Evolutionary conservation across 2,888 invertebrate species (phyloP).

Genomic region (Drosophila cognata): DNA sequence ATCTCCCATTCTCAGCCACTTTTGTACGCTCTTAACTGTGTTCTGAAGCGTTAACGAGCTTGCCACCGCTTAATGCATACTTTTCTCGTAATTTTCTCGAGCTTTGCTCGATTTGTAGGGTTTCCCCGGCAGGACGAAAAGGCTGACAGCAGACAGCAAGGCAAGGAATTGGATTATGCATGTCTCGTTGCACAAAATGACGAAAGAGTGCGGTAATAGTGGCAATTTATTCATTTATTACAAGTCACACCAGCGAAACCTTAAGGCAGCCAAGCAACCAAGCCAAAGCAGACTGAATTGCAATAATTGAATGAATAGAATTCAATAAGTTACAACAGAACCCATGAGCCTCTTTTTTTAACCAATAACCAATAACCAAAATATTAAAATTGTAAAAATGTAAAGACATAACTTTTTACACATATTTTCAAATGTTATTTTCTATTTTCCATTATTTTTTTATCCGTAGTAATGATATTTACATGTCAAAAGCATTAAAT

Average conservation of each 20-base stretch:
- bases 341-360: not conserved
- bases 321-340: not conserved
- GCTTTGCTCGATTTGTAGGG: conserved; percentile 16
- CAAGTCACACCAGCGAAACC: conserved; percentile 1
- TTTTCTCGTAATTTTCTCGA: conserved; percentile 33
- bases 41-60: conserved; percentile 65
- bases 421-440: not conserved
- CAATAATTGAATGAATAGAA: conserved; percentile 10
- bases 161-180: conserved; percentile 70
- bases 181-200: conserved; percentile 53
- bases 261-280: not conserved
- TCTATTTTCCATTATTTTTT: not conserved
- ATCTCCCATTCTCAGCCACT: not conserved
- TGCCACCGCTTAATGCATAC: conserved; percentile 59
- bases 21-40: conserved; percentile 17
- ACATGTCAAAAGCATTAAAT: conserved; percentile 10
- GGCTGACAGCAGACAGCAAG: conserved; percentile 12
- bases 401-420: not conserved
- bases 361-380: too few species aligned
- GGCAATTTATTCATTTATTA: conserved; percentile 61
- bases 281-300: conserved; percentile 1
- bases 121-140: conserved; percentile 31
- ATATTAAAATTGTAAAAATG: not conserved
- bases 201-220: conserved; percentile 26
- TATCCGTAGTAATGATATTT: conserved; percentile 12